These are phyloP conservation scores for Sceloporus tristichus DNA, from an alignment of 2,113 vertebrate species.

Conservation along the genomic window DNA sequence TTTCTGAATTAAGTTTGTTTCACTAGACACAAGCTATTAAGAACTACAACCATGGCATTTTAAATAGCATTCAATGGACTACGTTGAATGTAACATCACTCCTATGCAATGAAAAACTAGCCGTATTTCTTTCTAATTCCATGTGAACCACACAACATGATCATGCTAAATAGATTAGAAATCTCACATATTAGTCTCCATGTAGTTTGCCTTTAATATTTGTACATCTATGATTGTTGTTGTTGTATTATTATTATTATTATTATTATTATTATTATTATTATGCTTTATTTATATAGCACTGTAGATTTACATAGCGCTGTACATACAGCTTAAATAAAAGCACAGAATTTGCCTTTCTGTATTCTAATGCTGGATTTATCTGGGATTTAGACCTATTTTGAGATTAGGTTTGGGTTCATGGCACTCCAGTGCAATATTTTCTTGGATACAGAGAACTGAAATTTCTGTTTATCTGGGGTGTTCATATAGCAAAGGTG, in stretches of 20 bases:
- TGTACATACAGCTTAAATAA: slow-evolving; percentile 49
- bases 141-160: slow-evolving; percentile 66
- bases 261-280: too few relatives aligned
- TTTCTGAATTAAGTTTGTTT: slow-evolving; percentile 43
- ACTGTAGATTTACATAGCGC: too few relatives aligned
- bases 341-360: slow-evolving; percentile 64
- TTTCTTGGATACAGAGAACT: slow-evolving; percentile 20
- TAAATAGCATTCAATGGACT: slow-evolving; percentile 54
- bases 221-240: slow-evolving; percentile 62
- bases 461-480: neutral
- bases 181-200: slow-evolving; percentile 54
- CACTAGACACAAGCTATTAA: neutral
- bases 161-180: slow-evolving; percentile 79
- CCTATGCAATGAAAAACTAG: slow-evolving; percentile 63
- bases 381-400: slow-evolving; percentile 71
- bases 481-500: neutral
- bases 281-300: too few relatives aligned
- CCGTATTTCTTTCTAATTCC: slow-evolving; percentile 75
- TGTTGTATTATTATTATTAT: too few relatives aligned
- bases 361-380: slow-evolving; percentile 70
- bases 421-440: slow-evolving; percentile 55
- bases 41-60: slow-evolving; percentile 55
- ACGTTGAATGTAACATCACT: slow-evolving; percentile 55
- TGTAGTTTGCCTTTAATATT: slow-evolving; percentile 63
- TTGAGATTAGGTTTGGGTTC: slow-evolving; percentile 60